Evolutionary conservation across 1,140 invertebrate genomes (phyloP).

Genomic region (Archegozetes longisetosus): DNA sequence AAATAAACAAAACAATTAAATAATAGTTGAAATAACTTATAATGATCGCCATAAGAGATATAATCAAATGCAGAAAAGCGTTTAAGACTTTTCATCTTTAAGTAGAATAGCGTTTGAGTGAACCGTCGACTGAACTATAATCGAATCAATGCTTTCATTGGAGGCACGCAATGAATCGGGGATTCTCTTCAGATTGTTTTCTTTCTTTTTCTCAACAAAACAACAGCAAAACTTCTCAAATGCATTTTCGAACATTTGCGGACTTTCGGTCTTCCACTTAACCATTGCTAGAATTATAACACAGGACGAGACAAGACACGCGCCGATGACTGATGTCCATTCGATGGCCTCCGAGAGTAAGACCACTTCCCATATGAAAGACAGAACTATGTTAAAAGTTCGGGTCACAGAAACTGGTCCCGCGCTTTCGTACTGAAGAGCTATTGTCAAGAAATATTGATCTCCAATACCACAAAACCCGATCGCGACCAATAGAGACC

Average conservation of each 20-base stretch:
- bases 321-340: constrained; percentile 7
- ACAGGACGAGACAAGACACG: no score
- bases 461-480: constrained; percentile 70
- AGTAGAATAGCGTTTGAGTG: no score
- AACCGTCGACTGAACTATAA: no score
- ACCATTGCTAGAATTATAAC: constrained; percentile 6
- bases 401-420: constrained; percentile 72
- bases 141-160: no score
- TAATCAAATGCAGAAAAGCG: no score
- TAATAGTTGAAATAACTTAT: no score
- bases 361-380: constrained; percentile 36
- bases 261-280: constrained; percentile 11
- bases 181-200: no score
- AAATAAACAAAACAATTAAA: no score
- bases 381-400: constrained; percentile 74
- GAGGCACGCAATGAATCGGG: no score
- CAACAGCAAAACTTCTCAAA: constrained; percentile 1
- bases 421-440: constrained; percentile 69
- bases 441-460: constrained; percentile 65
- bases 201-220: no score
- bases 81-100: no score
- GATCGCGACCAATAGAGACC: constrained; percentile 57
- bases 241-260: neutral
- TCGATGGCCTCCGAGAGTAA: constrained; percentile 12
- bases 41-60: no score